Evolutionary conservation across 2,888 invertebrate genomes (phyloP).

Genomic region (Eurytoma californica): DNA sequence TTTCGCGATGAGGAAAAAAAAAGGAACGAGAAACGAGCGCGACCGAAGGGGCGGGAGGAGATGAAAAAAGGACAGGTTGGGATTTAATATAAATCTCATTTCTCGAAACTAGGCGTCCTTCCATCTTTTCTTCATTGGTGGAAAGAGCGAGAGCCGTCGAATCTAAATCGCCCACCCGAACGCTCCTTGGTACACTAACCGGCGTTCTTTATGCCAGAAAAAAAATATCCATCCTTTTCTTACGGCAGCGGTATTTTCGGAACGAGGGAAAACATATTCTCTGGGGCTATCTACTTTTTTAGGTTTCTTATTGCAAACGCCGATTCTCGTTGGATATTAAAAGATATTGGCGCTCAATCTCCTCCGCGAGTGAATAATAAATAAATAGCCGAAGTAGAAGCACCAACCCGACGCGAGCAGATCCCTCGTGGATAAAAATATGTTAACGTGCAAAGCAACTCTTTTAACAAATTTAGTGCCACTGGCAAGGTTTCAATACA

Average conservation of each 20-base stretch:
- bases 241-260: neutral
- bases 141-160: neutral
- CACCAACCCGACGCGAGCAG: too few relatives aligned
- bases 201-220: neutral
- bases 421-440: too few relatives aligned
- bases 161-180: slow-evolving; percentile 27
- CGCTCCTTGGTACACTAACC: neutral
- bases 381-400: too few relatives aligned
- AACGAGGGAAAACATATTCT: neutral
- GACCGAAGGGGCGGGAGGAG: neutral
- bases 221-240: neutral
- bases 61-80: neutral
- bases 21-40: neutral
- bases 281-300: too few relatives aligned
- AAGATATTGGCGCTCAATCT: too few relatives aligned
- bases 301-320: too few relatives aligned
- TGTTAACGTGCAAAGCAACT: too few relatives aligned
- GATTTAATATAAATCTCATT: slow-evolving; percentile 23
- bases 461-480: too few relatives aligned
- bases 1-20: neutral
- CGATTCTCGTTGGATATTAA: too few relatives aligned
- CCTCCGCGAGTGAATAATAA: too few relatives aligned
- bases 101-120: slow-evolving; percentile 45
- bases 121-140: slow-evolving; percentile 14
- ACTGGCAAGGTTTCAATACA: too few relatives aligned